phyloP scores from a whole-genome alignment of 2,888 invertebrate genomes.

The Agrotis segetum region DNA sequence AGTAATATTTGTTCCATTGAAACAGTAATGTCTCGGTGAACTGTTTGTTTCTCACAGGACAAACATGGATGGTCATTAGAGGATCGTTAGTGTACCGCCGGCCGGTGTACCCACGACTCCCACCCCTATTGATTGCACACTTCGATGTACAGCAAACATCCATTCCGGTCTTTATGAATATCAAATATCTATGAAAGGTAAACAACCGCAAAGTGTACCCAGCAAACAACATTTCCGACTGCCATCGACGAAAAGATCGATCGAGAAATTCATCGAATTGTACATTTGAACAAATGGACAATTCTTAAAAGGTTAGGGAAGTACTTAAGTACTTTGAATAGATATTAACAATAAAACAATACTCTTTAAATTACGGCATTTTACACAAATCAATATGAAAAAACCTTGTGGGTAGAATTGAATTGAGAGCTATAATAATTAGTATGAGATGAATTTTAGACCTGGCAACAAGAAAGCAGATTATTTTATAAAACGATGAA shows the following conservation, averaged over 20 bases:
- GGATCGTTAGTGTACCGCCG: slow-evolving; percentile 60
- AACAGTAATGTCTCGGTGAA: slow-evolving; percentile 38
- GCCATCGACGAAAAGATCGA: slow-evolving; percentile 31
- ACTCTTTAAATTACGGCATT: background rate
- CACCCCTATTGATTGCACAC: slow-evolving; percentile 65
- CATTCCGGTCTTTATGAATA: slow-evolving; percentile 65
- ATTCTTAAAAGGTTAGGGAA: slow-evolving; percentile 11
- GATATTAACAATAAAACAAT: background rate
- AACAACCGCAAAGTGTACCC: slow-evolving; percentile 28
- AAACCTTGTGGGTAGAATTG: no score
- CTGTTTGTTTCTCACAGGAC: slow-evolving; percentile 52
- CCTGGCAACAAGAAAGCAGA: background rate
- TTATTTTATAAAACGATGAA: background rate
- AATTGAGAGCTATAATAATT: background rate
- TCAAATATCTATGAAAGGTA: slow-evolving; percentile 62
- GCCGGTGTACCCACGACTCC: slow-evolving; percentile 36
- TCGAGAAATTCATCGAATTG: slow-evolving; percentile 14
- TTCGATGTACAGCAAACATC: slow-evolving; percentile 65
- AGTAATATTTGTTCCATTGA: slow-evolving; percentile 33
- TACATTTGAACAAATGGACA: slow-evolving; percentile 10
- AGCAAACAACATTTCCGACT: slow-evolving; percentile 49
- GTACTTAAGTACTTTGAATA: background rate
- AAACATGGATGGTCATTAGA: slow-evolving; percentile 66
- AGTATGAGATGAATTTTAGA: background rate
- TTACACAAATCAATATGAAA: background rate